Conservation (phyloP, 2,888 invertebrate genomes). For the Oscheius sp. region DNA sequence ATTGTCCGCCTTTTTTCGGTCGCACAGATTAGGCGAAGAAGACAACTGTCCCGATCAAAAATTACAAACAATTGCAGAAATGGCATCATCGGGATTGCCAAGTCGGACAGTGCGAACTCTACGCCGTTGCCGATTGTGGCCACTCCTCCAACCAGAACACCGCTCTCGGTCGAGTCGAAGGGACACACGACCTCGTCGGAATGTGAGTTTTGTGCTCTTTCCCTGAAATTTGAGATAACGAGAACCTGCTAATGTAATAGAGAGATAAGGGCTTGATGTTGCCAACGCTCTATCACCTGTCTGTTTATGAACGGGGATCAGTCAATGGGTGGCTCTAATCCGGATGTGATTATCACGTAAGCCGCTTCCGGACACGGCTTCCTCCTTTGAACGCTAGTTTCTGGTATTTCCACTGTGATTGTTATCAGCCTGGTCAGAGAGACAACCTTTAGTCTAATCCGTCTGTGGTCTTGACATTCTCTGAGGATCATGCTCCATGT, state of each 20-base stretch:
- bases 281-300: neutral
- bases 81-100: conserved; percentile 37
- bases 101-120: conserved; percentile 28
- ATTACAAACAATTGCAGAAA: conserved; percentile 16
- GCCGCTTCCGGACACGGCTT: no score
- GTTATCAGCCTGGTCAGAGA: no score
- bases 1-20: neutral
- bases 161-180: conserved; percentile 34
- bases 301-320: neutral
- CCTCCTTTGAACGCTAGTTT: no score
- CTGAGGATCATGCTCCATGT: no score
- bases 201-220: conserved; percentile 28
- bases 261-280: neutral
- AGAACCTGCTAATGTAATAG: neutral
- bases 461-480: no score
- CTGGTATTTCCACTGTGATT: no score
- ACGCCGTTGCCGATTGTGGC: conserved; percentile 30
- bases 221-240: conserved; percentile 5
- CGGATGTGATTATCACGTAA: no score
- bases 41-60: neutral
- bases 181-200: conserved; percentile 33
- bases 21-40: neutral
- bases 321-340: no score
- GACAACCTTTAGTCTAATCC: no score
- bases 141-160: conserved; percentile 31